Base-by-base conservation (phyloP, 2,888 invertebrate genomes). In the Cyaniris semiargus region DNA sequence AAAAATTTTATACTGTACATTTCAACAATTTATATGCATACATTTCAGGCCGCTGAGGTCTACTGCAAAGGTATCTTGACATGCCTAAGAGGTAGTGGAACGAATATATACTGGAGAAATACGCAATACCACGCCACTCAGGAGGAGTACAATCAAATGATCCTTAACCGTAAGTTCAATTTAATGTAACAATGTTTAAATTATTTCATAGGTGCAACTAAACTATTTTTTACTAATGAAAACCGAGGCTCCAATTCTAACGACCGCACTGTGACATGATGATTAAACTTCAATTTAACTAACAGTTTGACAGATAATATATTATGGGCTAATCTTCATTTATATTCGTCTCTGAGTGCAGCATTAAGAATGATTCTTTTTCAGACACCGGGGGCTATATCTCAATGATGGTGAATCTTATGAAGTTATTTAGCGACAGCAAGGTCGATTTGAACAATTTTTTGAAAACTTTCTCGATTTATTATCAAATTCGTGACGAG, bases 401-500 rank as follows among this genome's bases (percentile, higher is more conserved):
- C 18, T 18, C n/a, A 15, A 3, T 75, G 18, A 4, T 56, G n/a
- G 27, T 21, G 10, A 27, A 56, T 38, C n/a, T 75, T 15, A 75
- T 75, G 75, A 53, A 75, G 21, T 27, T 56, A 18, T 75, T 75
- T n/a, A 58, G 75, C 1, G 56, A 75, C 15, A 75, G 31, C 31
- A 31, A 75, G 31, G 18, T 21, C 1, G 58, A 75, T 44, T 75
- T 27, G 18, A 38, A 48, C 13, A 13, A 77, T 10, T 70, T 79
- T 6, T 23, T 75, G 15, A 70, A 44, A 31, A 76, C 7, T 7
- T 76, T 77, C 23, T 76, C 77, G 3, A 53, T 76, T 21, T 79
- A 76, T 48, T 79, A 78, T 15, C 77, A 78, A 66, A 53, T 78
- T 21, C 70, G 78, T 75, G 79, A 78, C 53, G 79, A 79, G 3